Conservation (phyloP, 2,888 invertebrate species). For the Drosophila acutilabella region DNA sequence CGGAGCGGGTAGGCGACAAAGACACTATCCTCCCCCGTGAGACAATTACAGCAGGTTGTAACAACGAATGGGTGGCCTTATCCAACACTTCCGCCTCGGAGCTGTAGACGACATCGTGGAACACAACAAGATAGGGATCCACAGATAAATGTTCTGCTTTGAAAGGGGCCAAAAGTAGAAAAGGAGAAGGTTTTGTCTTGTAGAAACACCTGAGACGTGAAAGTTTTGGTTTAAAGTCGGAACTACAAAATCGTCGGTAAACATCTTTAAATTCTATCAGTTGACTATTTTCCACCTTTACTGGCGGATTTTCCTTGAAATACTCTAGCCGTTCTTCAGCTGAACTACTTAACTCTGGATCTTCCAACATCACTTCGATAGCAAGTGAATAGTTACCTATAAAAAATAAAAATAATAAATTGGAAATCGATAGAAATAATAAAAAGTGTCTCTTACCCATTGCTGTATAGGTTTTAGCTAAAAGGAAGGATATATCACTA, state of each 20-base stretch:
- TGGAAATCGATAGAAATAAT: no score
- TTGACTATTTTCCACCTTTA: neutral
- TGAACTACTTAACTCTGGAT: neutral
- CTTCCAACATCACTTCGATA: neutral
- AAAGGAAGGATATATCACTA: conserved; percentile 18
- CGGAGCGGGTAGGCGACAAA: conserved; percentile 1
- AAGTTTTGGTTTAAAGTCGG: neutral
- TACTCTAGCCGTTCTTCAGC: neutral
- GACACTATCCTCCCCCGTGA: accelerated
- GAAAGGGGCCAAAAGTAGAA: conserved; percentile 53
- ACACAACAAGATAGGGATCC: conserved; percentile 48
- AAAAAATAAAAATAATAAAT: no score
- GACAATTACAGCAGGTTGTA: neutral
- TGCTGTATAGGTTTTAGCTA: conserved; percentile 20
- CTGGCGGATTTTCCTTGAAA: neutral
- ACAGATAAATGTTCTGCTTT: conserved; percentile 48
- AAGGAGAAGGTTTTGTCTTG: conserved; percentile 26
- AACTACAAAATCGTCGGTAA: conserved; percentile 25
- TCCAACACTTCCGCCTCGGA: conserved; percentile 11
- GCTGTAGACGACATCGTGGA: conserved; percentile 45
- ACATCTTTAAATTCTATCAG: neutral
- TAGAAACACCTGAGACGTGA: conserved; percentile 44
- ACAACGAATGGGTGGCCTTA: accelerated
- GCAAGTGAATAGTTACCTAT: conserved; percentile 10
- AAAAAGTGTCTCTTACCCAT: conserved; percentile 22